Evolutionary conservation across 2,797 vertebrate genomes (phyloP), one percentile per base, ranked within the genome.

Genomic region (Decapterus maruadsi): DNA sequence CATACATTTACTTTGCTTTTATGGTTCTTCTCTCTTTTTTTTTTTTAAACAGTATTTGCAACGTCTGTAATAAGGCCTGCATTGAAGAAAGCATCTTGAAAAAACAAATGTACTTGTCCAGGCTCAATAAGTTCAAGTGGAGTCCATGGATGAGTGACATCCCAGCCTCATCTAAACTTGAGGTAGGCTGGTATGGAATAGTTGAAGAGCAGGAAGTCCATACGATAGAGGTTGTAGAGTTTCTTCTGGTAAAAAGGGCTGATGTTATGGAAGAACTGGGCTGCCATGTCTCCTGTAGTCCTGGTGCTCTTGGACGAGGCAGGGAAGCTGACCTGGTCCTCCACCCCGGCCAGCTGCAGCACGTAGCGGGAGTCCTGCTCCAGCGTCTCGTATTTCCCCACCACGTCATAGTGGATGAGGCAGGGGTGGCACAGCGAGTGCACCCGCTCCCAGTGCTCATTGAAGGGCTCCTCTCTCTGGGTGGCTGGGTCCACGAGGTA

Each of bases 151-250:
- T 6, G 26, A 74, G 55, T 4, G 22, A 73, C 2, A 6, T 57
- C 36, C 68, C 66, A 29, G 77, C 69, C 86, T 96, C 94, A 97
- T 80, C 84, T 94, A 40, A 97, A 93, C 80, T 89, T 95, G 83
- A 98, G 93, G 91, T 97, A 98, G 0, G 94, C 89, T 8, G 97
- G 97, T 8, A 92, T 89, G 1, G 97, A 96, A 91, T 98, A 98
- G 90, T 98, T 98, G 87, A 98, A 98, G 46, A 98, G 96, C 81
- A 97, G 93, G 79, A 97, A 98, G 92, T 98, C 97, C 96, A 98
- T 97, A 80, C 94, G 95, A 80, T 97, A 98, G 72, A 98, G 95
- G 87, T 97, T 96, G 81, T 96, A 97, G 67, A 98, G 96, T 87
- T 96, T 96, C 75, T 94, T 95, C 94, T 97, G 97, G 92, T 98